A percentile compares a stretch with the other conserved stretches of the same genome.
phyloP scores from a whole-genome alignment of 2,797 vertebrate genomes.

The Halcyon badia region DNA sequence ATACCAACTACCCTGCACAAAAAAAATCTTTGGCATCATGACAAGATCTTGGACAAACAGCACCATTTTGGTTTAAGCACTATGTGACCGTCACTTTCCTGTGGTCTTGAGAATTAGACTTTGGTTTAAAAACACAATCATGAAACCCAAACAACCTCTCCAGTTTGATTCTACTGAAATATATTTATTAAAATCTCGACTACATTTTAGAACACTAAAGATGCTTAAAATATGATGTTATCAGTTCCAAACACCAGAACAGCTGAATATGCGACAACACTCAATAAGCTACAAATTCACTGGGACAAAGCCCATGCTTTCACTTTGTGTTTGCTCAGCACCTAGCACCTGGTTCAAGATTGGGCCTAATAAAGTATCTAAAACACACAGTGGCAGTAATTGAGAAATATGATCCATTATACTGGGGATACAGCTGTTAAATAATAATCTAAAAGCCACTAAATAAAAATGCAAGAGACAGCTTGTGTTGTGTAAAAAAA shows the following conservation, averaged over 20 bases:
- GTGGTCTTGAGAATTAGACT: not conserved
- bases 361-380: not conserved
- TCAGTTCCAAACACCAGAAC: not conserved
- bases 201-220: not conserved
- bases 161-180: not conserved
- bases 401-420: not conserved
- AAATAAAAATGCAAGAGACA: not conserved
- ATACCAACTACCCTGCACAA: not conserved
- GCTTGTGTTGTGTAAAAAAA: not conserved
- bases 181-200: not conserved
- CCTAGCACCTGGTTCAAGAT: not conserved
- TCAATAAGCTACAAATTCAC: not conserved
- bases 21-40: not conserved
- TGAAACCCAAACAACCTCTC: not conserved
- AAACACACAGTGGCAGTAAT: not conserved
- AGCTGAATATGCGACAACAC: accelerated
- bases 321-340: not conserved
- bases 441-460: not conserved
- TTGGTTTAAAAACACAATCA: not conserved
- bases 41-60: not conserved
- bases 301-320: not conserved
- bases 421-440: not conserved
- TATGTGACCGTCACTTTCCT: not conserved
- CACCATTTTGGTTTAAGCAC: not conserved
- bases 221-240: not conserved